These are phyloP conservation scores for Melanotaenia pygmaea DNA, from an alignment of 2,797 vertebrate genomes.

Conservation along the genomic window DNA sequence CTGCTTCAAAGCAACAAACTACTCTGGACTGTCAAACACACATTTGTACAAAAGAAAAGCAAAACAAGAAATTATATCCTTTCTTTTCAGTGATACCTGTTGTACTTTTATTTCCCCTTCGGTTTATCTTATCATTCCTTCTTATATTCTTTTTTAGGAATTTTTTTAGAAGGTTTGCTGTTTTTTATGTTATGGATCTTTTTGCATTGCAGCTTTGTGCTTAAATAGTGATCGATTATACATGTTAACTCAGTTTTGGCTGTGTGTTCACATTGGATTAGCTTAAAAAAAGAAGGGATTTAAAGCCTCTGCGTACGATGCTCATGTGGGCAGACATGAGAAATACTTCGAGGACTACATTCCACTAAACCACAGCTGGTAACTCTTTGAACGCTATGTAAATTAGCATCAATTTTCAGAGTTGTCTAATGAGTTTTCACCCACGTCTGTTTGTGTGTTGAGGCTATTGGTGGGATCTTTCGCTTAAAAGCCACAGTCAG, in stretches of 20 bases:
- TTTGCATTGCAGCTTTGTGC: constrained; percentile 71
- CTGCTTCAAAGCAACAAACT: constrained; percentile 40
- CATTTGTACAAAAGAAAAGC: constrained; percentile 80
- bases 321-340: constrained; percentile 29
- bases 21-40: constrained; percentile 71
- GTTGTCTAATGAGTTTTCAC: constrained; percentile 32
- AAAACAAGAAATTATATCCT: constrained; percentile 64
- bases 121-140: constrained; percentile 44
- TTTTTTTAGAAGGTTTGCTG: constrained; percentile 43
- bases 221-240: constrained; percentile 66
- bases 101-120: constrained; percentile 66
- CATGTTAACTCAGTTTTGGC: constrained; percentile 64
- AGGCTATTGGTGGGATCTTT: constrained; percentile 64
- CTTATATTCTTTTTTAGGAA: constrained; percentile 44
- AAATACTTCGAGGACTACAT: constrained; percentile 52
- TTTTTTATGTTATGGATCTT: constrained; percentile 43
- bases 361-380: constrained; percentile 50
- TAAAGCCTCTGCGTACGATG: constrained; percentile 28
- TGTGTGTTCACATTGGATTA: constrained; percentile 50
- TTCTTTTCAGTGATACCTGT: constrained; percentile 76
- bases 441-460: constrained; percentile 64
- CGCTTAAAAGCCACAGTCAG: constrained; percentile 62
- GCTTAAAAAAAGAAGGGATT: constrained; percentile 19
- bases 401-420: constrained; percentile 37
- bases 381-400: constrained; percentile 46